Conservation (phyloP, 2,797 vertebrate species). For the Phaenicophaeus curvirostris region DNA sequence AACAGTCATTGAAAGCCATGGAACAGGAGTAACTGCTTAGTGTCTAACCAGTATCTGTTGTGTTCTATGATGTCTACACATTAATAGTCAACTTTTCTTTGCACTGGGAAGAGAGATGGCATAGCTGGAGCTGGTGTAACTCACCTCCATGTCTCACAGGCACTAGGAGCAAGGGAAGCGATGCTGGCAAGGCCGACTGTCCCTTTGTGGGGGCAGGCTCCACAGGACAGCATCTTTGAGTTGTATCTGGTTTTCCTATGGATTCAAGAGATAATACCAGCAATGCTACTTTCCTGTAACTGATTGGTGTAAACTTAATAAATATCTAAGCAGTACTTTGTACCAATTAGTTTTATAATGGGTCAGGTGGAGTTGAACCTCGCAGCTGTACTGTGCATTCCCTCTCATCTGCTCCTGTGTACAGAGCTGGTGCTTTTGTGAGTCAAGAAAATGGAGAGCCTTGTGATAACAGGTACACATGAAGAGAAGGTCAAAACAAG, state of each 20-base stretch:
- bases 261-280: constrained; percentile 58
- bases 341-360: constrained; percentile 33
- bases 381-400: not conserved
- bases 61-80: constrained; percentile 38
- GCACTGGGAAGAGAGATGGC: constrained; percentile 30
- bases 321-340: constrained; percentile 63
- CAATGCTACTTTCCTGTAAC: constrained; percentile 62
- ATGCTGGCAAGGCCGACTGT: not conserved
- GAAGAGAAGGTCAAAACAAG: not conserved
- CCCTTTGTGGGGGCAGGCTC: not conserved
- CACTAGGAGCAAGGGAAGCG: not conserved
- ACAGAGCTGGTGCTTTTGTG: not conserved
- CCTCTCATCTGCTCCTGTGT: not conserved
- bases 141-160: not conserved
- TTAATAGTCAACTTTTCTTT: constrained; percentile 50
- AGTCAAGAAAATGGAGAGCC: not conserved
- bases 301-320: constrained; percentile 65
- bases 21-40: constrained; percentile 22
- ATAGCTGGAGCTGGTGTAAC: constrained; percentile 26
- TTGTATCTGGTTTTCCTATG: constrained; percentile 45
- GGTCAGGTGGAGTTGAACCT: not conserved
- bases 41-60: constrained; percentile 37
- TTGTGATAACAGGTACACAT: not conserved
- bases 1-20: not conserved
- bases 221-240: not conserved